Percentiles rank a stretch among this genome's conserved stretches.
Evolutionary conservation across 1,140 invertebrate genomes (phyloP).

Genomic region (Penaeus indicus): DNA sequence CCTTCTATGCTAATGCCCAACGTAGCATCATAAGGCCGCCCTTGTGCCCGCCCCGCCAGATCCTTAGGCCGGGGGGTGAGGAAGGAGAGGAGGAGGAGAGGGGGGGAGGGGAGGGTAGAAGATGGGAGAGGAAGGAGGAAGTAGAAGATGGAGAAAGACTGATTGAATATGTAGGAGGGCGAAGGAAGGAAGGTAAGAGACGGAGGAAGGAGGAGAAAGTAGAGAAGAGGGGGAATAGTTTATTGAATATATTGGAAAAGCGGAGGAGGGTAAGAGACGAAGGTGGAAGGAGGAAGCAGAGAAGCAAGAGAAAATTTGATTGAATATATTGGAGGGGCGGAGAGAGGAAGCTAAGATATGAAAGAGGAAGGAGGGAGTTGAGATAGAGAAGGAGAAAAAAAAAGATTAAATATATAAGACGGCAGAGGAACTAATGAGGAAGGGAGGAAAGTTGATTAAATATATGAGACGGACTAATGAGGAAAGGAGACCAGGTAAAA

Average conservation of each 20-base stretch:
- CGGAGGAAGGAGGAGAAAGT: not conserved
- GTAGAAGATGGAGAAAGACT: not conserved
- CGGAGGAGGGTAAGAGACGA: slow-evolving; percentile 1
- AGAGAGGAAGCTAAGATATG: too few species aligned
- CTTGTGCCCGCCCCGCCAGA: not conserved
- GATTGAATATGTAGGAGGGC: not conserved
- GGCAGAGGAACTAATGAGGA: too few species aligned
- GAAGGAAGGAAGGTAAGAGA: not conserved
- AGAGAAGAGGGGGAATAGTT: not conserved
- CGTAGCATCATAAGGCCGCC: not conserved
- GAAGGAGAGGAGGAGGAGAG: not conserved
- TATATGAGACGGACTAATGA: too few species aligned
- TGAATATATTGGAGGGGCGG: not conserved
- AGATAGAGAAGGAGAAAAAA: not conserved
- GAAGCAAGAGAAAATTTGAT: not conserved
- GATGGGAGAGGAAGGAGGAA: not conserved
- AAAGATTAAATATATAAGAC: not conserved
- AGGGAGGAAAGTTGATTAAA: too few species aligned
- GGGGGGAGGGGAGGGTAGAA: not conserved
- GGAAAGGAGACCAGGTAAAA: too few species aligned
- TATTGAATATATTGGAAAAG: not conserved
- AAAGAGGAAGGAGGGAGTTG: not conserved
- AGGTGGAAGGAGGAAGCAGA: not conserved
- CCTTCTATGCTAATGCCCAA: not conserved
- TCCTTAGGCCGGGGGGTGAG: not conserved